Evolutionary conservation across 2,797 vertebrate genomes (phyloP).

Genomic region (Anabas testudineus): DNA sequence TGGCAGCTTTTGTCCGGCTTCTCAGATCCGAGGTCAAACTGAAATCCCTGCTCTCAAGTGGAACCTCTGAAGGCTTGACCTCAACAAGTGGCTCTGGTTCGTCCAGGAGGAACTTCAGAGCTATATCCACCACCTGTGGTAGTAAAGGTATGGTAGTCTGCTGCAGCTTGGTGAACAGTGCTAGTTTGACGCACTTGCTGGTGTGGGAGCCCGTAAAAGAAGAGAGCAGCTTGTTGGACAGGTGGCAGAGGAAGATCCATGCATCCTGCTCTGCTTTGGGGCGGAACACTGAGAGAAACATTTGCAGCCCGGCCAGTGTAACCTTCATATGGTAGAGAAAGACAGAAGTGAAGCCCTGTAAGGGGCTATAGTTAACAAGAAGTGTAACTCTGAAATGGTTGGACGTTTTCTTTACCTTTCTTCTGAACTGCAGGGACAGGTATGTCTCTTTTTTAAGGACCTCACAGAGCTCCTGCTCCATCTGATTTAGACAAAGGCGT

Average conservation of each 20-base stretch:
- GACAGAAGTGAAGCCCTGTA: not conserved
- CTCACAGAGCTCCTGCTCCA: slow-evolving; percentile 10
- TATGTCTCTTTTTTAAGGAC: not conserved
- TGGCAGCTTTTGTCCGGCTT: not conserved
- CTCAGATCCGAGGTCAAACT: not conserved
- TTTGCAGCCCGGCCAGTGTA: slow-evolving; percentile 18
- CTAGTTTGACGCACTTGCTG: too few species aligned
- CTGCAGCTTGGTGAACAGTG: not conserved
- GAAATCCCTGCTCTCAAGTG: not conserved
- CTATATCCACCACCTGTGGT: not conserved
- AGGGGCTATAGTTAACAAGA: not conserved
- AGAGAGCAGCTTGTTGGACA: slow-evolving; percentile 1
- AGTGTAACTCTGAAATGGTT: not conserved
- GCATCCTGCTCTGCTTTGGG: slow-evolving; percentile 6
- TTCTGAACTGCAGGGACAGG: slow-evolving; percentile 3
- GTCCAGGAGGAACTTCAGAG: slow-evolving; percentile 5
- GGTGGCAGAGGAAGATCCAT: not conserved
- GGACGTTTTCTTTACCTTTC: not conserved
- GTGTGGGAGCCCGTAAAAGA: not conserved
- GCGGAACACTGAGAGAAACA: slow-evolving; percentile 7
- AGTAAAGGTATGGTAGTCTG: not conserved
- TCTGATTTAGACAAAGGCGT: not conserved
- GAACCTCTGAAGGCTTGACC: not conserved
- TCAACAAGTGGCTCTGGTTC: not conserved
- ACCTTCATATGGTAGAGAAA: not conserved